Conservation (phyloP, 2,888 invertebrate species). For the Globia sparganii region DNA sequence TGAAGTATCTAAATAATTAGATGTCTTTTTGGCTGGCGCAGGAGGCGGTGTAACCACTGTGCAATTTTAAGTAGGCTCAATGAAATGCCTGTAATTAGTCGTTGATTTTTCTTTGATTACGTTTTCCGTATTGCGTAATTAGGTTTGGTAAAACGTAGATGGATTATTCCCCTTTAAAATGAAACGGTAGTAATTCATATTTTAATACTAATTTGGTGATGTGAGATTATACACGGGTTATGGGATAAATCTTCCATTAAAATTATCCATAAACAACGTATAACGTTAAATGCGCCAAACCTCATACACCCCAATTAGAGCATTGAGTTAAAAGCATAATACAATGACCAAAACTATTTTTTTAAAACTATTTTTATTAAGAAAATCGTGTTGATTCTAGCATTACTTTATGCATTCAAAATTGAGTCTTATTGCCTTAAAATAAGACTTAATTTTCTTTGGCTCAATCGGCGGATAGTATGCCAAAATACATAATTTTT, state of each 20-base stretch:
- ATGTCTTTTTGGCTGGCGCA: slow-evolving; percentile 82
- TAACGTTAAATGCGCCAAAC: too few relatives aligned
- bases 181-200: neutral
- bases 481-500: too few relatives aligned
- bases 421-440: too few relatives aligned
- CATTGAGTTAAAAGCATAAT: too few relatives aligned
- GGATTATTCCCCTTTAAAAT: neutral
- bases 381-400: too few relatives aligned
- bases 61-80: slow-evolving; percentile 57
- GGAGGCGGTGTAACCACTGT: slow-evolving; percentile 70
- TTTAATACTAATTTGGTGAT: neutral
- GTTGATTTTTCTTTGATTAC: slow-evolving; percentile 42
- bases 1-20: slow-evolving; percentile 89
- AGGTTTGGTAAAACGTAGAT: neutral
- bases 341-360: too few relatives aligned
- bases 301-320: too few relatives aligned
- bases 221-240: neutral
- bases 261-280: too few relatives aligned
- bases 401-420: too few relatives aligned
- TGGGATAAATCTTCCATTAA: slow-evolving; percentile 6
- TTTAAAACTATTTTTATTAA: too few relatives aligned
- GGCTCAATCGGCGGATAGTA: too few relatives aligned
- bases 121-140: slow-evolving; percentile 9
- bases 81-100: slow-evolving; percentile 52
- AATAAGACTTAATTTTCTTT: too few relatives aligned